Conservation (phyloP, 2,797 vertebrate species). For the Geotrypetes seraphini region DNA sequence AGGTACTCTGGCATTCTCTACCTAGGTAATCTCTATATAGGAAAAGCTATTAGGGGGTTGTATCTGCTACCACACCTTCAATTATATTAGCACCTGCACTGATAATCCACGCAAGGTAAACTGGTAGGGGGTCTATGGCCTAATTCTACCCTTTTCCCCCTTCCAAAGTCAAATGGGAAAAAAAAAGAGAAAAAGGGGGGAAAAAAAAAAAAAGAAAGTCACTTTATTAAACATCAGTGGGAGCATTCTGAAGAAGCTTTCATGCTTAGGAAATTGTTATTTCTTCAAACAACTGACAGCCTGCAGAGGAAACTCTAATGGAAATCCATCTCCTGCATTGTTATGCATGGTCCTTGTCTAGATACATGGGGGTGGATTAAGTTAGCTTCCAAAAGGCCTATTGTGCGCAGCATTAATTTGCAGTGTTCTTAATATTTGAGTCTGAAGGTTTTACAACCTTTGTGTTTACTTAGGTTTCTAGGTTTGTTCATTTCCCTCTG, state of each 20-base stretch:
- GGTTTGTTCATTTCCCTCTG: slow-evolving; percentile 55
- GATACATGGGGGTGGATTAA: slow-evolving; percentile 92
- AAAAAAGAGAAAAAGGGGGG: too few species aligned
- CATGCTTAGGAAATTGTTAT: slow-evolving; percentile 90
- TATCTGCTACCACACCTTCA: slow-evolving; percentile 82
- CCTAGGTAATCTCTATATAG: slow-evolving; percentile 80
- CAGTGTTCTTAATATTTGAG: slow-evolving; percentile 74
- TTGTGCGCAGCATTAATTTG: slow-evolving; percentile 82
- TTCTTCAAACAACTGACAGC: slow-evolving; percentile 85
- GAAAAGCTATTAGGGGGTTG: slow-evolving; percentile 58
- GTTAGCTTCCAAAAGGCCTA: slow-evolving; percentile 82
- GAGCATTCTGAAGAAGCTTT: slow-evolving; percentile 71
- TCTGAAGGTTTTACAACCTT: slow-evolving; percentile 82
- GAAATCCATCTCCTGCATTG: slow-evolving; percentile 79
- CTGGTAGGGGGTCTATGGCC: slow-evolving; percentile 65
- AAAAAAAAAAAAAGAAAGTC: slow-evolving; percentile 64
- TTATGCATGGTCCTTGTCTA: slow-evolving; percentile 70
- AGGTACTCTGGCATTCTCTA: slow-evolving; percentile 69
- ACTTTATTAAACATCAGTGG: slow-evolving; percentile 75
- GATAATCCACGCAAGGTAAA: slow-evolving; percentile 68
- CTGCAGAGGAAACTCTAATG: slow-evolving; percentile 85
- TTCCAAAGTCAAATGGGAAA: slow-evolving; percentile 48
- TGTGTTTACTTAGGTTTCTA: slow-evolving; percentile 79
- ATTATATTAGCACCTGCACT: slow-evolving; percentile 88
- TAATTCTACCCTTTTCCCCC: slow-evolving; percentile 48